Base-by-base conservation (phyloP, 2,113 vertebrate species). In the Laticauda laticaudata region DNA sequence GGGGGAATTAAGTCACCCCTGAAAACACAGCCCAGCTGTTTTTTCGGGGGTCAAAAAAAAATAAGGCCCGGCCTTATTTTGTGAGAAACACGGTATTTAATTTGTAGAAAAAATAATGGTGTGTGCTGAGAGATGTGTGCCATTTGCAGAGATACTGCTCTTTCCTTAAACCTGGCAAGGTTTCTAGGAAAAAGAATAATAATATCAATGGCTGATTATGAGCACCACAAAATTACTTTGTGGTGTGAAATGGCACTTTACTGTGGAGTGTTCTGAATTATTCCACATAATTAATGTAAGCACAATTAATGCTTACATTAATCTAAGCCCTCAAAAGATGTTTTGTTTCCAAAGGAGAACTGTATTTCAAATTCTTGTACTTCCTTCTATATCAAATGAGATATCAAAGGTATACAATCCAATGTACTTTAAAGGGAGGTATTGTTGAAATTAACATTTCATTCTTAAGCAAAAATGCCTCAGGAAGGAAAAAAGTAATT, bases 361-460 rank as follows among this genome's bases (percentile, higher is more conserved):
- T 53, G 11, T 7, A n/a, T 87, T 92, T 92, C 85, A 54, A 43
- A 92, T 12, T 57, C 21, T 55, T 45, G 39, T 89, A 0, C 11
- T 88, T 88, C 59, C 86, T 92, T 8, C 24, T 20, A 0, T 93
- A 29, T 56, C 64, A 34, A 92, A 92, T 6, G 9, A 29, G 59
- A 85, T 53, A 15, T 51, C 10, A 59, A 43, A 21, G 3, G 51
- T 7, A 23, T 93, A 39, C 43, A 90, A 0, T 21, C 34, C 86
- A n/a, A n/a, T 85, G 69, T 11, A 45, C 34, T 53, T 1, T 75
- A 2, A 24, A 92, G 53, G 9, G 64, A 93, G 92, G 90, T 39
- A 3, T 0, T 23, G 2, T 29, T 94, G 9, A 90, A 88, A 0
- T 89, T 29, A 55, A 0, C 1, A 0, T 55, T 87, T 87, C 39